Evolutionary conservation across 2,113 vertebrate genomes (phyloP).

Genomic region (Garra rufa): DNA sequence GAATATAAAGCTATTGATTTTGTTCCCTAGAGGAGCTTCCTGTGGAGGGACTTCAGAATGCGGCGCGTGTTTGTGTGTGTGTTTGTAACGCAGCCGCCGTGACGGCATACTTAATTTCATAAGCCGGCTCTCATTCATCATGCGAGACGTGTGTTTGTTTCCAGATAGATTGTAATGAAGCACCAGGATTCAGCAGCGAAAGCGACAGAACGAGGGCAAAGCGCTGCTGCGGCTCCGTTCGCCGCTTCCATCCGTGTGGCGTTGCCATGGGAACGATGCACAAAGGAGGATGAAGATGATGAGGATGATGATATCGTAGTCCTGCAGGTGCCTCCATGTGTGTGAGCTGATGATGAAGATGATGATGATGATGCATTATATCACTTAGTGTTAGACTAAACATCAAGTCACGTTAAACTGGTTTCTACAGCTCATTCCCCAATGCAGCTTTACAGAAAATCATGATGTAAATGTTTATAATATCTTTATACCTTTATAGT

Average conservation of each 20-base stretch:
- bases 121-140: not conserved
- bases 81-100: not conserved
- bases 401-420: not conserved
- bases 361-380: not conserved
- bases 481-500: not conserved
- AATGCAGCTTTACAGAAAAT: not conserved
- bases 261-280: conserved; percentile 54
- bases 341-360: not conserved
- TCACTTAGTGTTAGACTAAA: not conserved
- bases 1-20: conserved; percentile 22
- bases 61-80: not conserved
- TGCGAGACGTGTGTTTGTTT: not conserved
- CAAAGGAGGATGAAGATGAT: conserved; percentile 30
- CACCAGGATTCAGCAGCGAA: not conserved
- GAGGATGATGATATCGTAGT: conserved; percentile 22
- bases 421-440: not conserved
- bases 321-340: not conserved
- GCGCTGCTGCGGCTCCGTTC: not conserved
- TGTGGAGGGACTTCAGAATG: not conserved
- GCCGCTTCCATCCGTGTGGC: not conserved
- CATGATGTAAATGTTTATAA: not conserved
- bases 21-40: not conserved
- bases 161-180: not conserved
- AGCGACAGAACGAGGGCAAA: conserved; percentile 12
- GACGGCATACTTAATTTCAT: not conserved